These are phyloP conservation scores for Hippocampus mohnikei DNA, from an alignment of 2,113 vertebrate genomes.

Conservation along the genomic window DNA sequence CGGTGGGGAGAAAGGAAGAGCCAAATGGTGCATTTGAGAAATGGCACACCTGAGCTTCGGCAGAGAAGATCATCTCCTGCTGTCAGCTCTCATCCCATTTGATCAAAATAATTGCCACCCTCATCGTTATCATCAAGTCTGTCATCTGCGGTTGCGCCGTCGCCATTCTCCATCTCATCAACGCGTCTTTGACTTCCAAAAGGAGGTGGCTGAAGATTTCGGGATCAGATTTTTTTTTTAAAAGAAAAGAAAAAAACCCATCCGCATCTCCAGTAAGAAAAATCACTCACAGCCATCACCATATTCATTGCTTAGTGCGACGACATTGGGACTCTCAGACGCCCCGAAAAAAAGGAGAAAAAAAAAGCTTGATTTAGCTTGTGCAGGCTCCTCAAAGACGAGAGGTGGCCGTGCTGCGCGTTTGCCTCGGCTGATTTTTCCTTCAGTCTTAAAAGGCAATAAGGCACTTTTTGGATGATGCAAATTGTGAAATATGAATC, in stretches of 20 bases:
- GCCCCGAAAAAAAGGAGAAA: not conserved
- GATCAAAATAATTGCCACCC: slow-evolving; percentile 69
- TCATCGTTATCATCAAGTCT: slow-evolving; percentile 64
- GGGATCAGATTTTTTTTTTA: slow-evolving; percentile 33
- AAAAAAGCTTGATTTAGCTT: slow-evolving; percentile 35
- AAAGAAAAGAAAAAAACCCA: slow-evolving; percentile 21
- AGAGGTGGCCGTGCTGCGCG: slow-evolving; percentile 25
- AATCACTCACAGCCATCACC: slow-evolving; percentile 61
- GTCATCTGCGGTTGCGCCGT: slow-evolving; percentile 49
- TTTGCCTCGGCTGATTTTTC: slow-evolving; percentile 6
- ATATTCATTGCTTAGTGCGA: slow-evolving; percentile 60
- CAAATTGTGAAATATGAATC: slow-evolving; percentile 12
- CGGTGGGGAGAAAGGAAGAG: slow-evolving; percentile 48
- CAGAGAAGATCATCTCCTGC: slow-evolving; percentile 63
- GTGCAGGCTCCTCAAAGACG: slow-evolving; percentile 18
- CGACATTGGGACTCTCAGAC: slow-evolving; percentile 10
- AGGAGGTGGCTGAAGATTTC: slow-evolving; percentile 15
- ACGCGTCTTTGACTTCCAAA: slow-evolving; percentile 33
- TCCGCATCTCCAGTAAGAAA: slow-evolving; percentile 30
- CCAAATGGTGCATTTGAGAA: slow-evolving; percentile 67
- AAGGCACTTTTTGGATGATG: slow-evolving; percentile 9
- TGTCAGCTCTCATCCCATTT: slow-evolving; percentile 66
- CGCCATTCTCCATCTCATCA: slow-evolving; percentile 55
- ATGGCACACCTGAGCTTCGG: slow-evolving; percentile 68
- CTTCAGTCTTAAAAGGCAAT: slow-evolving; percentile 12